A percentile compares a stretch with the other conserved stretches of the same genome.
phyloP scores from a whole-genome alignment of 2,888 invertebrate species.

The Drosophila villosipedis region DNA sequence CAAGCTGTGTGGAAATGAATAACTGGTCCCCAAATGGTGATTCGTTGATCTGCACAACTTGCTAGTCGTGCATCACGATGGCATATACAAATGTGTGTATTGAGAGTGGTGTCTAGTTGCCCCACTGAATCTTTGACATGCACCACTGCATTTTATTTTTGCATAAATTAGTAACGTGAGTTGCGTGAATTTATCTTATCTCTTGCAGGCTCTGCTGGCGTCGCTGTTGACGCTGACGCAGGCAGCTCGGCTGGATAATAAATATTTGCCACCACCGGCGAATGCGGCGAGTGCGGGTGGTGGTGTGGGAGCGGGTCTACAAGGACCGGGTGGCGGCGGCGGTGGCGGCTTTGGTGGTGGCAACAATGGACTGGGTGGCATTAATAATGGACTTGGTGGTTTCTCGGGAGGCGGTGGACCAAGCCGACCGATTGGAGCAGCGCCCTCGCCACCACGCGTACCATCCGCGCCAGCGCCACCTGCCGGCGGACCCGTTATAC shows the following conservation, averaged over 20 bases:
- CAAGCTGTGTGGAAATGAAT: slow-evolving; percentile 10
- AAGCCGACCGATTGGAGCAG: slow-evolving; percentile 80
- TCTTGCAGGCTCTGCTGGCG: slow-evolving; percentile 85
- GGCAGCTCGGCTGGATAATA: slow-evolving; percentile 87
- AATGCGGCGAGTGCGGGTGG: slow-evolving; percentile 85
- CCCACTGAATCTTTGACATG: slow-evolving; percentile 41
- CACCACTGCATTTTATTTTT: slow-evolving; percentile 23
- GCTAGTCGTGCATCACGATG: slow-evolving; percentile 68
- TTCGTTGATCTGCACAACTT: neutral
- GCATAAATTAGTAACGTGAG: slow-evolving; percentile 57
- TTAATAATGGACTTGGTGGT: slow-evolving; percentile 81
- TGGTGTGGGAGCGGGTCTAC: slow-evolving; percentile 83
- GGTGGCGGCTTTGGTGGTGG: slow-evolving; percentile 81
- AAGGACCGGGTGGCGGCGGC: slow-evolving; percentile 79
- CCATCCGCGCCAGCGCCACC: slow-evolving; percentile 67
- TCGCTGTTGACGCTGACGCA: slow-evolving; percentile 83
- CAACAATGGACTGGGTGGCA: slow-evolving; percentile 84
- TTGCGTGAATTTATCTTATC: slow-evolving; percentile 16
- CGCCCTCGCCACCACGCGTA: slow-evolving; percentile 73
- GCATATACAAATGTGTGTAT: slow-evolving; percentile 32
- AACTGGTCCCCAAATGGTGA: neutral
- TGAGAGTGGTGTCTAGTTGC: slow-evolving; percentile 19
- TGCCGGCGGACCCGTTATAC: slow-evolving; percentile 84
- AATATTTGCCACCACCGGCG: slow-evolving; percentile 87
- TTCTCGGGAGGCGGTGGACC: slow-evolving; percentile 82